Base-by-base conservation (phyloP, 2,888 invertebrate species). In the Pristionchus mayeri region DNA sequence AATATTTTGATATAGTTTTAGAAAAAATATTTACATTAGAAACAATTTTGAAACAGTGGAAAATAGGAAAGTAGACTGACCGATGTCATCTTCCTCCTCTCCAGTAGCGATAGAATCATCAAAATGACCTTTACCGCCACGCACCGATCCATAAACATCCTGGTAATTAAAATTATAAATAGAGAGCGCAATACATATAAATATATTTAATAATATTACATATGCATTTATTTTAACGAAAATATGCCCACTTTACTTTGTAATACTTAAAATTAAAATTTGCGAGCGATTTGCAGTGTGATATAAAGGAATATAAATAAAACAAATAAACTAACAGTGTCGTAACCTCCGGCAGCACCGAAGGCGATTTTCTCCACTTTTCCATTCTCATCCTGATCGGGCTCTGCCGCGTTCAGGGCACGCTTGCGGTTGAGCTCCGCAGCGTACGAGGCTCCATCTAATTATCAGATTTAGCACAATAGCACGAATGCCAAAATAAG, bases 31-130 rank as follows among this genome's bases (percentile, higher is more conserved):
- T 24, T n/a, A n/a, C 11, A 40, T 7, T 40, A 34, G 52, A 4
- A 16, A 24, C 44, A 44, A 24, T 7, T 27, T 9, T 44, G 44
- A 44, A 44, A 44, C 44, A 44, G 44, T 6, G 44, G 44, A 44
- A 44, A 48, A n/a, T n/a, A 81, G 11, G 48, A 52, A 48, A 16
- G 11, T 2, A 67, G 1, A 40, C 48, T 50, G 21, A 76, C 84
- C 78, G 27, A 78, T 85, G 34, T 93, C 93, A 92, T 97, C 97
- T 52, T 96, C 96, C 93, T 98, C 98, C 94, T 98, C 98, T 93
- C 97, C 97, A 0, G 97, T 96, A 76, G 97, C 97, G 93, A 98
- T 98, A 0, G 98, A 98, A 84, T 97, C 97, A 89, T 97, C 96
- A 93, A 98, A 98, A 48, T 97, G 96, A 9, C 83, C 82, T 4